phyloP scores from a whole-genome alignment of 2,888 invertebrate genomes.

The Congeria kusceri region DNA sequence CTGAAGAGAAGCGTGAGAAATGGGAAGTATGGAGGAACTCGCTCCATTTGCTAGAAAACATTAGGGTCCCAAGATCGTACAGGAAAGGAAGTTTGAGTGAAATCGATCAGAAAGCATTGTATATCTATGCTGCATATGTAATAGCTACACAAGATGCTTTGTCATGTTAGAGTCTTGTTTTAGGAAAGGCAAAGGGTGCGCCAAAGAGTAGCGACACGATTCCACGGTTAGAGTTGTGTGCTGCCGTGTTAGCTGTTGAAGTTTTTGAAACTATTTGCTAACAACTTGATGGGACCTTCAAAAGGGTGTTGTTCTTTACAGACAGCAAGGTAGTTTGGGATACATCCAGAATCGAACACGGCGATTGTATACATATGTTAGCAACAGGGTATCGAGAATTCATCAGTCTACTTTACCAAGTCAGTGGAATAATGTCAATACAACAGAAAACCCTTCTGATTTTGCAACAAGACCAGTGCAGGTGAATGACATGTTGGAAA shows the following conservation, averaged over 20 bases:
- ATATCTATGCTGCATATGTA: slow-evolving; percentile 61
- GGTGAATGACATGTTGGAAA: not conserved
- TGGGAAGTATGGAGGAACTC: not conserved
- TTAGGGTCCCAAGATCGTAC: not conserved
- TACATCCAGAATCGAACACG: slow-evolving; percentile 48
- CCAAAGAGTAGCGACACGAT: slow-evolving; percentile 49
- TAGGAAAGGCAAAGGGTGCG: slow-evolving; percentile 57
- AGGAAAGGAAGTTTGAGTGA: not conserved
- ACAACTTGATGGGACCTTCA: slow-evolving; percentile 24
- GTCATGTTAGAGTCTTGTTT: not conserved
- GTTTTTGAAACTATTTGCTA: slow-evolving; percentile 25
- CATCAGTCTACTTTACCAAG: not conserved
- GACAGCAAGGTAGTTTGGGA: slow-evolving; percentile 61
- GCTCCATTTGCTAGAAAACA: not conserved
- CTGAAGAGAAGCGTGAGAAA: not conserved
- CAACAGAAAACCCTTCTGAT: slow-evolving; percentile 20
- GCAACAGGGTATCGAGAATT: slow-evolving; percentile 49
- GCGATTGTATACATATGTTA: slow-evolving; percentile 60
- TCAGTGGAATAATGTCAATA: slow-evolving; percentile 20
- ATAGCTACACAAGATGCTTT: not conserved
- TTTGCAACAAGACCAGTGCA: not conserved
- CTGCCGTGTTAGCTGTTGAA: slow-evolving; percentile 58
- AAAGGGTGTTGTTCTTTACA: slow-evolving; percentile 34
- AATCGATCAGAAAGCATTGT: not conserved
- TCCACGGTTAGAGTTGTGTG: slow-evolving; percentile 61